Percentiles rank a stretch among this genome's conserved stretches.
Conservation (phyloP, 2,113 vertebrate genomes). For the Percina caprodes region DNA sequence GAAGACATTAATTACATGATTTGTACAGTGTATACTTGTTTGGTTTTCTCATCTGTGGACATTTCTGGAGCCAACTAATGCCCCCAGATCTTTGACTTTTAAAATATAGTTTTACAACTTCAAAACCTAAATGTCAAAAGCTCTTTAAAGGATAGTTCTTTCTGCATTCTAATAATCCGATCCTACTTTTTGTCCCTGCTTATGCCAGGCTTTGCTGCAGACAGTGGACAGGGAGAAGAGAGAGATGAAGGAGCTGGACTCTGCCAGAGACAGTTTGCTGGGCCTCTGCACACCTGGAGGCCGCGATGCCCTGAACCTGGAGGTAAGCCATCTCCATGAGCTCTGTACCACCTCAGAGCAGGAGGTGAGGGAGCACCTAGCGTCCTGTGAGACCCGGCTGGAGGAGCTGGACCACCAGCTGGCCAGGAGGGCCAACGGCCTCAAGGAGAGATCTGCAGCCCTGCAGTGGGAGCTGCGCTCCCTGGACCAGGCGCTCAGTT, state of each 20-base stretch:
- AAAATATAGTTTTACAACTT: background rate
- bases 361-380: constrained; percentile 69
- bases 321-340: constrained; percentile 77
- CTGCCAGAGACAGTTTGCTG: constrained; percentile 71
- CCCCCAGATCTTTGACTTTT: background rate
- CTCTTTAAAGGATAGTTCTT: background rate
- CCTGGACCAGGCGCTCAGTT: constrained; percentile 77
- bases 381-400: constrained; percentile 63
- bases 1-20: background rate
- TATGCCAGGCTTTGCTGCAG: constrained; percentile 82
- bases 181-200: background rate
- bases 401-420: constrained; percentile 60
- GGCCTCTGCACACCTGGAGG: constrained; percentile 78
- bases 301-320: constrained; percentile 71
- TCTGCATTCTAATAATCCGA: background rate
- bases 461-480: constrained; percentile 80
- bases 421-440: constrained; percentile 29
- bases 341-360: constrained; percentile 72
- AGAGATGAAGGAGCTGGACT: constrained; percentile 81
- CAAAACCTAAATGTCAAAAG: no score
- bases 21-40: background rate
- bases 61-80: background rate
- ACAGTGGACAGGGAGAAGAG: constrained; percentile 79
- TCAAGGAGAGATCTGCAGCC: constrained; percentile 68
- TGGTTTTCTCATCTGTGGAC: background rate